Conservation (phyloP, 2,888 invertebrate species). For the Daptonema setosum region DNA sequence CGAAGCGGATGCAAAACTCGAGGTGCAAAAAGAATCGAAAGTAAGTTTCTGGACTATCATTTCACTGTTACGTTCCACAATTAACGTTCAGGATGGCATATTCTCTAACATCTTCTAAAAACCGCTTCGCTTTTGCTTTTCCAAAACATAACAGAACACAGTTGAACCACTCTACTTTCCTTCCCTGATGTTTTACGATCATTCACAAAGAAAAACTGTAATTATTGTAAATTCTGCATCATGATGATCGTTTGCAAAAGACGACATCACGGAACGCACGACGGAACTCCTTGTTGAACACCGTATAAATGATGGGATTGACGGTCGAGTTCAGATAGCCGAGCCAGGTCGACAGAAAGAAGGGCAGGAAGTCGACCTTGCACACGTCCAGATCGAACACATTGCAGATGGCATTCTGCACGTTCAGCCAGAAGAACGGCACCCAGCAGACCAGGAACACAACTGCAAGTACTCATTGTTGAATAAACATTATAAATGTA, state of each 20-base stretch:
- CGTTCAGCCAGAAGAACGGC: constrained; percentile 94
- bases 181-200: no score
- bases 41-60: no score
- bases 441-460: constrained; percentile 96
- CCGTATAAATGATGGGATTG: constrained; percentile 69
- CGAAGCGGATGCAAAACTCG: no score
- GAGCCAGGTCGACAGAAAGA: constrained; percentile 85
- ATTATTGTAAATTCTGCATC: no score
- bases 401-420: constrained; percentile 83
- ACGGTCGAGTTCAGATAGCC: constrained; percentile 65
- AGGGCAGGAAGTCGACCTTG: constrained; percentile 34
- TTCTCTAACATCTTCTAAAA: no score
- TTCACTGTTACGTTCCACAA: no score
- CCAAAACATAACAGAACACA: no score
- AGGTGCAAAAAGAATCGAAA: no score
- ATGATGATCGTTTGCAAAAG: background rate
- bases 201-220: no score
- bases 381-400: constrained; percentile 35
- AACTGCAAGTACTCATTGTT: constrained; percentile 39
- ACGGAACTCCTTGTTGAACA: constrained; percentile 32
- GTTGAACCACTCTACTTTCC: no score
- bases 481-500: background rate
- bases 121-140: no score
- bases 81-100: no score
- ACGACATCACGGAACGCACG: background rate